Evolutionary conservation across 2,113 vertebrate genomes (phyloP).

Genomic region (Myanophis thanlyinensis): DNA sequence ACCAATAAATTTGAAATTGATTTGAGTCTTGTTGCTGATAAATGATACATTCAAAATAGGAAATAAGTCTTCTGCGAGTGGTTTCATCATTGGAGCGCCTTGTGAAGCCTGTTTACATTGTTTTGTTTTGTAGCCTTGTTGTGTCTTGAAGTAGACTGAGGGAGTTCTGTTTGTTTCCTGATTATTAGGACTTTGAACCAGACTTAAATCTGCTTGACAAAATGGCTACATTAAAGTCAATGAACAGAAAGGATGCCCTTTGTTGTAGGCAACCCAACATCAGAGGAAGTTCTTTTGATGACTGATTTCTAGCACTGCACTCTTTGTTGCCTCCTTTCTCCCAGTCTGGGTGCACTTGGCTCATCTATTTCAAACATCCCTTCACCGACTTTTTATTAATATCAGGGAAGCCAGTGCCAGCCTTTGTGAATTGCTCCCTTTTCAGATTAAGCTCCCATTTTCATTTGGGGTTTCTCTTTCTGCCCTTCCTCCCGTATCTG

Average conservation of each 20-base stretch:
- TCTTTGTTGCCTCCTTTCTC: neutral
- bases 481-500: neutral
- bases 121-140: neutral
- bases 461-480: neutral
- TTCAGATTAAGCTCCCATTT: slow-evolving; percentile 3
- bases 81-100: neutral
- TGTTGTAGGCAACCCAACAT: neutral
- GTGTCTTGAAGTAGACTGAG: neutral
- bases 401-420: neutral
- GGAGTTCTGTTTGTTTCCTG: neutral
- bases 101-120: neutral
- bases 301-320: neutral
- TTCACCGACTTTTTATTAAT: neutral
- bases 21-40: neutral
- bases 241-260: neutral
- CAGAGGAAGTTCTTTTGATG: neutral
- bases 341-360: neutral
- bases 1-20: no score
- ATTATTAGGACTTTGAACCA: slow-evolving; percentile 29
- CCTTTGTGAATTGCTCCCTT: slow-evolving; percentile 7
- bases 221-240: neutral
- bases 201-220: slow-evolving; percentile 15
- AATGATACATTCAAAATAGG: neutral
- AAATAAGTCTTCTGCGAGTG: neutral
- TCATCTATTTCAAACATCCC: neutral